These are phyloP conservation scores for Protobothrops flavoviridis DNA, from an alignment of 2,113 vertebrate genomes.

Conservation along the genomic window DNA sequence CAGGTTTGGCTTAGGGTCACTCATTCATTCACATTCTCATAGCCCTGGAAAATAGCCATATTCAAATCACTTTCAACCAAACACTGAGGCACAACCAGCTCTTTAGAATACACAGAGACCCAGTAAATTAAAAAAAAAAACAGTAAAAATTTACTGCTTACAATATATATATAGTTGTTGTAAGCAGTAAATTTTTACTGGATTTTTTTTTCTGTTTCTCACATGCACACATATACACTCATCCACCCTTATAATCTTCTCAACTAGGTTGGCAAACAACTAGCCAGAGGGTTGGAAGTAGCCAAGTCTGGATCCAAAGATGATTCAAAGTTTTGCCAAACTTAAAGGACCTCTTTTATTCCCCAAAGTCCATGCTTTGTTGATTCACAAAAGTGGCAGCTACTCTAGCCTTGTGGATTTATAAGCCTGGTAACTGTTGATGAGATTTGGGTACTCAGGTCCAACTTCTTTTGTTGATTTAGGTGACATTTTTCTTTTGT, in stretches of 20 bases:
- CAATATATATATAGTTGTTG: too few relatives aligned
- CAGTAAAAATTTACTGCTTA: too few relatives aligned
- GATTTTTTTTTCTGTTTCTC: too few relatives aligned
- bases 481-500: too few relatives aligned
- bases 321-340: neutral
- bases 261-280: too few relatives aligned
- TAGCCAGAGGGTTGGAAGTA: too few relatives aligned
- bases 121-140: too few relatives aligned
- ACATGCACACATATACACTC: too few relatives aligned
- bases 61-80: neutral
- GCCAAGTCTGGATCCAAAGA: neutral
- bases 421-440: neutral
- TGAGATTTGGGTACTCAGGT: neutral
- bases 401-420: neutral
- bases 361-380: neutral
- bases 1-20: neutral
- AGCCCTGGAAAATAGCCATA: neutral
- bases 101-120: neutral
- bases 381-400: neutral
- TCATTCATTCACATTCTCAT: neutral
- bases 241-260: too few relatives aligned
- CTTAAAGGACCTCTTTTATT: neutral
- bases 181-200: too few relatives aligned
- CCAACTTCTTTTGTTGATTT: too few relatives aligned
- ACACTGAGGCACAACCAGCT: neutral